These are phyloP conservation scores for Plectus sambesii DNA, from an alignment of 1,140 invertebrate genomes.

Conservation along the genomic window DNA sequence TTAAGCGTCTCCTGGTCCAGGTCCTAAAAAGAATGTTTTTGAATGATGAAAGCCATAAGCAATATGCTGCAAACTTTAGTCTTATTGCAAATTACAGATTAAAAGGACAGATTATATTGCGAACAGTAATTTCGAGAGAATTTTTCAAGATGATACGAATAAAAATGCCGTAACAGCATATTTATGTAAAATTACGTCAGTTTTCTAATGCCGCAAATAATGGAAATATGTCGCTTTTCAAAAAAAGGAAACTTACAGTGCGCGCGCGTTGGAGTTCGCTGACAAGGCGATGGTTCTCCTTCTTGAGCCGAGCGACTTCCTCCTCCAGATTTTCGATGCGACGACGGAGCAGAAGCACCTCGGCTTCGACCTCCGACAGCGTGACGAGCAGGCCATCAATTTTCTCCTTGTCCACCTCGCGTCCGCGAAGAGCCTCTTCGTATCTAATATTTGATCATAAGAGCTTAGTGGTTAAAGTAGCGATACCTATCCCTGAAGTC, in stretches of 20 bases:
- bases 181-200: conserved; percentile 8
- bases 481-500: conserved; percentile 9
- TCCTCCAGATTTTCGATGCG: conserved; percentile 42
- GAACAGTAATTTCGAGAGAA: not conserved
- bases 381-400: conserved; percentile 38
- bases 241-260: conserved; percentile 17
- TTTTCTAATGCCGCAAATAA: conserved; percentile 13
- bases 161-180: not conserved
- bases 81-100: too few species aligned
- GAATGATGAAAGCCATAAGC: too few species aligned
- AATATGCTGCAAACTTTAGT: too few species aligned
- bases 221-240: conserved; percentile 20
- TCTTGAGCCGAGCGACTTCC: conserved; percentile 34
- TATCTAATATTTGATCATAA: conserved; percentile 24
- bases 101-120: too few species aligned
- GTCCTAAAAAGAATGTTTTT: conserved; percentile 26
- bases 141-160: not conserved
- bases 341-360: conserved; percentile 35
- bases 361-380: conserved; percentile 36
- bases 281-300: conserved; percentile 35
- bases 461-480: conserved; percentile 3
- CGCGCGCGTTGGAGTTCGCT: conserved; percentile 37
- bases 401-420: conserved; percentile 30
- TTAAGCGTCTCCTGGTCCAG: conserved; percentile 44
- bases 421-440: conserved; percentile 35